These are phyloP conservation scores for Argyra leucocephala DNA, from an alignment of 2,888 invertebrate species.

Conservation along the genomic window DNA sequence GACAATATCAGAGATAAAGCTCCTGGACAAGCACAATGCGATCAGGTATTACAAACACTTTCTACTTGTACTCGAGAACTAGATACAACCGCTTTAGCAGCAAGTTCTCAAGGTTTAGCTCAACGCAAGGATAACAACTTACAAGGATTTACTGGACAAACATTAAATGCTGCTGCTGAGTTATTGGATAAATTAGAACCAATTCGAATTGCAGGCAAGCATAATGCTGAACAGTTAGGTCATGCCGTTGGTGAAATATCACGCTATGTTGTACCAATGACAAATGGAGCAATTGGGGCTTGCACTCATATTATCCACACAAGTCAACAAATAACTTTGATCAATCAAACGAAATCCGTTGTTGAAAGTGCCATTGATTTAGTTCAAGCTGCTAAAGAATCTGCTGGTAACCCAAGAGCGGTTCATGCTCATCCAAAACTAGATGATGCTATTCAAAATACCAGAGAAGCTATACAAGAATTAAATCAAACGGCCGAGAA, in stretches of 20 bases:
- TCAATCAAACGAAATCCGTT: slow-evolving; percentile 90
- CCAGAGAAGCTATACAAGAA: slow-evolving; percentile 73
- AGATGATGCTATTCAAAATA: slow-evolving; percentile 67
- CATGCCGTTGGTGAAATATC: slow-evolving; percentile 72
- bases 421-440: slow-evolving; percentile 69
- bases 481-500: slow-evolving; percentile 68
- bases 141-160: slow-evolving; percentile 67
- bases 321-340: slow-evolving; percentile 70
- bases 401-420: slow-evolving; percentile 89
- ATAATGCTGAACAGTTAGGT: slow-evolving; percentile 87
- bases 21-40: slow-evolving; percentile 92
- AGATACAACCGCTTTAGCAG: slow-evolving; percentile 79
- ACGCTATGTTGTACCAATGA: slow-evolving; percentile 74
- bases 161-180: slow-evolving; percentile 69
- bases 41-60: slow-evolving; percentile 68
- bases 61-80: slow-evolving; percentile 66
- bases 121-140: slow-evolving; percentile 63
- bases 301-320: slow-evolving; percentile 83
- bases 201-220: slow-evolving; percentile 72
- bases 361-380: slow-evolving; percentile 85
- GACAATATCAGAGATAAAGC: slow-evolving; percentile 89
- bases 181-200: slow-evolving; percentile 77
- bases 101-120: slow-evolving; percentile 69
- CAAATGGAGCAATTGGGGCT: slow-evolving; percentile 73
- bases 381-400: slow-evolving; percentile 73